Evolutionary conservation across 2,888 invertebrate species (phyloP), one percentile per base, ranked within the genome.

Genomic region (Sicus ferrugineus): DNA sequence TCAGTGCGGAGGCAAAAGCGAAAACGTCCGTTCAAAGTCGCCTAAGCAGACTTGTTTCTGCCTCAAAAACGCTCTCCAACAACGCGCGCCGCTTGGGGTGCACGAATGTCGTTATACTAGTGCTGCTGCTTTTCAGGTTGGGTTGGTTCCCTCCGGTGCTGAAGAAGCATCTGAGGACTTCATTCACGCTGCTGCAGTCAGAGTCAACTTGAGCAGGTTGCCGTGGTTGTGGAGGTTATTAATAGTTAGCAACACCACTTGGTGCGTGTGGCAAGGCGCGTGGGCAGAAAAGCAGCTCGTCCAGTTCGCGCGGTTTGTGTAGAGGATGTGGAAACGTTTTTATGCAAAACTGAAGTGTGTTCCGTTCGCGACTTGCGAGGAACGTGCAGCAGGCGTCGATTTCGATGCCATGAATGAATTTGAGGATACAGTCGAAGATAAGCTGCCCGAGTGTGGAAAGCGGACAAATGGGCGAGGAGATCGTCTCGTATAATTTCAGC

Each of bases 1-100:
- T 54, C 54, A 54, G 54, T 16, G 28, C 23, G 1, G 30, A 59
- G 30, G 5, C 21, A 14, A 19, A 14, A 61, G 61, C 50, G 26
- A 69, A 69, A 64, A 38, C 38, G 56, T 46, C n/a, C 11, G n/a
- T n/a, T n/a, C n/a, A n/a, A n/a, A n/a, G n/a, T 48, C 65, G 38
- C 56, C 38, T 66, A 28, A 54, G 28, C 42, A 54, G 56, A 38
- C 26, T 56, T 34, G 52, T 38, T 54, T 48, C 23, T 34, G 26
- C 5, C 31, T 52, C 26, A 54, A 65, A 65, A 11, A 52, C 64
- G 50, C 11, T 30, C 50, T 28, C 34, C 64, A 50, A 21, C 64
- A 34, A 31, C 23, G 52, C 16, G 42, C 23, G 52, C 48, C 46
- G 30, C 48, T 5, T 54, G 31, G 28, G 16, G 21, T 59, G 31